Evolutionary conservation across 2,888 invertebrate species (phyloP), one percentile per base, ranked within the genome.

Genomic region (Epinotia brunnichana): DNA sequence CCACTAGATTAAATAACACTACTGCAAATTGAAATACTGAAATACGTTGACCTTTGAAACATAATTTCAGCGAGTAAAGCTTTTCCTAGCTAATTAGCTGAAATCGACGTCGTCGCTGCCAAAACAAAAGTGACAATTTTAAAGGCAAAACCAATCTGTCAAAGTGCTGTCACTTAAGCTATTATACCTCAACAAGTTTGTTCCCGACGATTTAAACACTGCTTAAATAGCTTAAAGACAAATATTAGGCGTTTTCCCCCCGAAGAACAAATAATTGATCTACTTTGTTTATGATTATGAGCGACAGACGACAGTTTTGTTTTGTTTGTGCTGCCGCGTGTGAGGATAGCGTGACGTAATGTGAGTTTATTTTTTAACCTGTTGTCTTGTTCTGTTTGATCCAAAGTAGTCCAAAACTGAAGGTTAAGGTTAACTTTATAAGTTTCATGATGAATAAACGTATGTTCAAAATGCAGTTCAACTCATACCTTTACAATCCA

Each of bases 1-100:
- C 19, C 57, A 73, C 74, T 66, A 70, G 48, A 21, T 44, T 69
- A 74, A 73, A 56, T 74, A 73, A 74, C 68, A 75, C 70, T 72
- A 59, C 10, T 24, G 61, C 63, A 19, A 48, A 44, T 64, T 44
- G 29, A 69, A 74, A 72, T 70, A 71, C 63, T 66, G 64, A 57
- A 35, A 53, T 11, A 73, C 62, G 51, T 73, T 57, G 11, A 24
- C 62, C 3, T 17, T 59, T 69, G 41, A 39, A 56, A 69, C 69
- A 69, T 73, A 2, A 29, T 69, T 67, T 56, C 24, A 59, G 39
- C 19, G 19, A 71, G 29, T 67, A 61, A 66, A 60, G 39, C n/a
- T 53, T 67, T 67, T 19, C 68, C 2, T 24, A 2, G 21, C 39
- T 29, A 39, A n/a, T 51, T 51, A 19, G 39, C 66, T 54, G 44